These are phyloP conservation scores for Dolichopus griseipennis DNA, from an alignment of 2,888 invertebrate genomes.

Conservation along the genomic window DNA sequence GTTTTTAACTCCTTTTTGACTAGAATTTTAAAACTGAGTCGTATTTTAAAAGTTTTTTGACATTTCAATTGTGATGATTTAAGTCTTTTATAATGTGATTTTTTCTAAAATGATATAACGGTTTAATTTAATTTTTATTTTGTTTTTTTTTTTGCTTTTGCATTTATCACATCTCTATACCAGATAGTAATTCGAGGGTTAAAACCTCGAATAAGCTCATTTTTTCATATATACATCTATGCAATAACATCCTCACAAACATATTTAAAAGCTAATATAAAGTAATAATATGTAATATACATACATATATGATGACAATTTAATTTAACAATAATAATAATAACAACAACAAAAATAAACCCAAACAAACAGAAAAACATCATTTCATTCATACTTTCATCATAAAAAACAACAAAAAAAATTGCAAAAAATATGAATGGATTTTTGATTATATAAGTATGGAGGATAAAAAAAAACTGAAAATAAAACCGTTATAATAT, in stretches of 20 bases:
- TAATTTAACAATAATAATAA: too few relatives aligned
- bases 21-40: too few relatives aligned
- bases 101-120: too few relatives aligned
- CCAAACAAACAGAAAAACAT: too few relatives aligned
- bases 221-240: neutral
- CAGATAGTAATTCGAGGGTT: neutral
- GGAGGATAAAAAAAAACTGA: neutral
- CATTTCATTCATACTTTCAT: too few relatives aligned
- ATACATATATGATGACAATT: too few relatives aligned
- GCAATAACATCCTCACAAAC: too few relatives aligned
- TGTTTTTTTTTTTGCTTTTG: neutral
- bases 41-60: too few relatives aligned
- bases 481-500: conserved; percentile 6
- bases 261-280: too few relatives aligned
- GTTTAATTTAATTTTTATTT: neutral
- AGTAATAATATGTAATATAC: too few relatives aligned
- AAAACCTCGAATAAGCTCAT: neutral
- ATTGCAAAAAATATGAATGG: neutral
- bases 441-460: conserved; percentile 2
- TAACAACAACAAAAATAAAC: too few relatives aligned
- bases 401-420: neutral
- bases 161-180: neutral
- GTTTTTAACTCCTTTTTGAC: too few relatives aligned
- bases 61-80: neutral
- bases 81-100: neutral